Evolutionary conservation across 2,797 vertebrate genomes (phyloP).

Genomic region (Sebastes jordani): DNA sequence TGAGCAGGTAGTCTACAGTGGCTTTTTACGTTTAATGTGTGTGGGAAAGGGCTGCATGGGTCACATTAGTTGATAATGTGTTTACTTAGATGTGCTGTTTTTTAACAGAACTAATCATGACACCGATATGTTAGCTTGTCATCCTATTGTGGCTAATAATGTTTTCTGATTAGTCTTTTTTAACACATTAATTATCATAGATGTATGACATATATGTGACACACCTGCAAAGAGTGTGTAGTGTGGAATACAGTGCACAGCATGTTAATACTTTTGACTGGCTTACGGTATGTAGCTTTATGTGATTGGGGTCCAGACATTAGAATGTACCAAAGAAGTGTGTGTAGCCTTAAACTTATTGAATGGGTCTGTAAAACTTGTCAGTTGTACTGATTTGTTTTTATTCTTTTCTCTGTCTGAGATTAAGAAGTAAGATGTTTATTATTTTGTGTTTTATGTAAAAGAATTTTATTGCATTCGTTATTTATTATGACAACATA

Average conservation of each 20-base stretch:
- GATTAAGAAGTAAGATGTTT: not conserved
- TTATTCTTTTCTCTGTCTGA: not conserved
- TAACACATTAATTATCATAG: not conserved
- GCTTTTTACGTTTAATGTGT: not conserved
- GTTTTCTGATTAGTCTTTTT: not conserved
- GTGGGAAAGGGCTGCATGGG: not conserved
- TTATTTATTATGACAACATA: slow-evolving; percentile 53
- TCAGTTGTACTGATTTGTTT: not conserved
- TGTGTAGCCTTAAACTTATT: not conserved
- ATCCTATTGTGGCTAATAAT: not conserved
- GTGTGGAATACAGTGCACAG: not conserved
- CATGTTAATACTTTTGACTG: not conserved
- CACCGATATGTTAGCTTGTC: not conserved
- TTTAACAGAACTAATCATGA: not conserved
- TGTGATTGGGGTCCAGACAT: not conserved
- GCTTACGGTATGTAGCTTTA: not conserved
- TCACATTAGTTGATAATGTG: not conserved
- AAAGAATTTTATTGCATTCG: not conserved
- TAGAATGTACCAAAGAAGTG: not conserved
- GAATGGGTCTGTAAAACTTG: not conserved
- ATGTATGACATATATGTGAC: not conserved
- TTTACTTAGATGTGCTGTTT: not conserved
- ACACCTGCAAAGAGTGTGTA: not conserved
- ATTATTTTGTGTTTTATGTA: slow-evolving; percentile 18
- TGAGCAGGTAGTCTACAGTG: not conserved